Evolutionary conservation across 2,888 invertebrate species (phyloP), one percentile per base, ranked within the genome.

Genomic region (Augiades crinisus): DNA sequence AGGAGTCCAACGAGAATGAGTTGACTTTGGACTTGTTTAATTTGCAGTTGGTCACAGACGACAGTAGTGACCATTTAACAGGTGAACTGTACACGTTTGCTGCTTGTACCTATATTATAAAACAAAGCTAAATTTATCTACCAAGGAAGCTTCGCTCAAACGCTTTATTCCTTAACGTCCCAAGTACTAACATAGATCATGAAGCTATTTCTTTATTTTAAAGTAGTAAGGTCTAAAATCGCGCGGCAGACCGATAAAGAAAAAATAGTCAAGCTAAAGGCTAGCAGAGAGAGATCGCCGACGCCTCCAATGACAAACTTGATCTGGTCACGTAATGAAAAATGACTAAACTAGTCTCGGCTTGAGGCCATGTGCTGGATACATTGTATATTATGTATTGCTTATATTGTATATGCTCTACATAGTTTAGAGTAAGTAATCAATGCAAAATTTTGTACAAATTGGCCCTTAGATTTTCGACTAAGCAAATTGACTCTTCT

Each of bases 281-380:
- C 50, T 50, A 24, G 47, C 65, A 67, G 59, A 61, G 65, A 61
- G 65, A 66, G 72, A 78, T 78, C 70, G 75, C 68, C 68, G 72
- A 64, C 72, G 70, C 66, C 27, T 67, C 67, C 72, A 72, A 76
- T 87, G 85, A 90, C 84, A 80, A 84, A 85, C 81, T 85, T 92
- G 91, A 92, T 92, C 92, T 90, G 84, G 82, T 91, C 92, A 92
- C 92, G 92, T 92, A 92, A 92, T 92, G 92, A 92, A 92, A 92
- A 92, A 92, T 92, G 91, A 91, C 91, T 90, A 81, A 83, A 83
- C 78, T 78, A 77, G 70, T 72, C 68, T 62, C 19, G 3, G 54
- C 60, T 10, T 37, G 19, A 10, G 13, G 31, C 27, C 33, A 47
- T 46, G 21, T 37, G 24, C 37, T 19, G 16, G 21, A 31, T 40